A percentile compares a stretch with the other conserved stretches of the same genome.
phyloP scores from a whole-genome alignment of 1,140 invertebrate genomes.

The Limonius californicus region DNA sequence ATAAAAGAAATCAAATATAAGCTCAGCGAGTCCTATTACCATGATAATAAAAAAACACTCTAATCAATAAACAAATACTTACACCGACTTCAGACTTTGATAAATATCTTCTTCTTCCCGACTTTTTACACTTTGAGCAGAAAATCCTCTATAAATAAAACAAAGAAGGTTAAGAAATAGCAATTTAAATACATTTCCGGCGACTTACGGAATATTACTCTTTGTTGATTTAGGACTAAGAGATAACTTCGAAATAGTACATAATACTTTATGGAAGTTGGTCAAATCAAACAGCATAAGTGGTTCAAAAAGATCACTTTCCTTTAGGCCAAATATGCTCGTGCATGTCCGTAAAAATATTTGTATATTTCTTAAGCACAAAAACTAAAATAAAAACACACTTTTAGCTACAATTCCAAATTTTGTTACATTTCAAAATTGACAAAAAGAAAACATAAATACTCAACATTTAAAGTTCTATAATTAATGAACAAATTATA shows the following conservation, averaged over 20 bases:
- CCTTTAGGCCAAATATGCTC: slow-evolving; percentile 73
- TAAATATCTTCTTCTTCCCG: slow-evolving; percentile 80
- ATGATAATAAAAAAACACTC: too few relatives aligned
- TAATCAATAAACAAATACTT: too few relatives aligned
- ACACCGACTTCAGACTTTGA: slow-evolving; percentile 72
- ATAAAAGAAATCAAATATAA: too few relatives aligned
- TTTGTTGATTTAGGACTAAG: slow-evolving; percentile 65
- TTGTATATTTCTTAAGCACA: slow-evolving; percentile 92
- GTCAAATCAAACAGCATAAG: slow-evolving; percentile 90
- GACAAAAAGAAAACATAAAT: too few relatives aligned
- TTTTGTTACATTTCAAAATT: too few relatives aligned
- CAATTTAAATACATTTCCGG: too few relatives aligned
- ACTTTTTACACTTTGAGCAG: slow-evolving; percentile 57
- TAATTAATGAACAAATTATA: too few relatives aligned
- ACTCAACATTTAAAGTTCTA: too few relatives aligned
- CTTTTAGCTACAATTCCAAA: too few relatives aligned
- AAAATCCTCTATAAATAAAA: slow-evolving; percentile 66
- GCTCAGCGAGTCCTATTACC: too few relatives aligned
- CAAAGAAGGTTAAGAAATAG: too few relatives aligned
- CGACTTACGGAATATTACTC: slow-evolving; percentile 54
- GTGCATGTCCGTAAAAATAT: slow-evolving; percentile 84
- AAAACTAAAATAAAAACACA: slow-evolving; percentile 71
- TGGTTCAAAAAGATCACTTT: slow-evolving; percentile 88
- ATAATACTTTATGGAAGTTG: slow-evolving; percentile 89
- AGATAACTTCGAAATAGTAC: slow-evolving; percentile 83